These are phyloP conservation scores for Dicycla oo DNA, from an alignment of 2,888 invertebrate species.

Conservation along the genomic window DNA sequence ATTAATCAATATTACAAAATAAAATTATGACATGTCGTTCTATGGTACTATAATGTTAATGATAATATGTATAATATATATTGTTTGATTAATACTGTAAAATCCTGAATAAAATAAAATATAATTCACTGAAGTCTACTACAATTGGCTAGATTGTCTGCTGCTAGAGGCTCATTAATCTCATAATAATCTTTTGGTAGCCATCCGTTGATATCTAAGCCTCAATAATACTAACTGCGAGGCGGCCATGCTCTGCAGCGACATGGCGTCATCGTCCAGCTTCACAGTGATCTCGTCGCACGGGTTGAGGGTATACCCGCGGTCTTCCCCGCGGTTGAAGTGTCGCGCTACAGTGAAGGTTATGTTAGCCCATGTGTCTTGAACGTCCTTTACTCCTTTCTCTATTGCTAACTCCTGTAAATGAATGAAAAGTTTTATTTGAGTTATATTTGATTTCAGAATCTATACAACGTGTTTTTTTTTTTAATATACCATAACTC, in stretches of 20 bases:
- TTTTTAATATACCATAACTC: no score
- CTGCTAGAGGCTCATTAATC: background rate
- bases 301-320: conserved; percentile 95
- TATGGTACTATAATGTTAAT: background rate
- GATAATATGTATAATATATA: no score
- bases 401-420: conserved; percentile 95
- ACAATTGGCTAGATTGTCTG: background rate
- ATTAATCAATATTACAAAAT: background rate
- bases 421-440: background rate
- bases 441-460: background rate
- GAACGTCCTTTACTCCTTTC: conserved; percentile 95
- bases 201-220: background rate
- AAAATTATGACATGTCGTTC: background rate
- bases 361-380: conserved; percentile 93
- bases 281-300: conserved; percentile 95
- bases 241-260: conserved; percentile 97
- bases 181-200: background rate
- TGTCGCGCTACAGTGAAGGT: conserved; percentile 92
- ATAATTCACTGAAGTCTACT: background rate
- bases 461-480: background rate
- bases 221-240: conserved; percentile 91
- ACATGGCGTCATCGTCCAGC: conserved; percentile 97
- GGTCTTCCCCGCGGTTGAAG: conserved; percentile 93
- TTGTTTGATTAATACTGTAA: background rate
- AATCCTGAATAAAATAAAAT: background rate